These are phyloP conservation scores for Carduelis carduelis DNA, from an alignment of 2,797 vertebrate genomes.

Conservation along the genomic window DNA sequence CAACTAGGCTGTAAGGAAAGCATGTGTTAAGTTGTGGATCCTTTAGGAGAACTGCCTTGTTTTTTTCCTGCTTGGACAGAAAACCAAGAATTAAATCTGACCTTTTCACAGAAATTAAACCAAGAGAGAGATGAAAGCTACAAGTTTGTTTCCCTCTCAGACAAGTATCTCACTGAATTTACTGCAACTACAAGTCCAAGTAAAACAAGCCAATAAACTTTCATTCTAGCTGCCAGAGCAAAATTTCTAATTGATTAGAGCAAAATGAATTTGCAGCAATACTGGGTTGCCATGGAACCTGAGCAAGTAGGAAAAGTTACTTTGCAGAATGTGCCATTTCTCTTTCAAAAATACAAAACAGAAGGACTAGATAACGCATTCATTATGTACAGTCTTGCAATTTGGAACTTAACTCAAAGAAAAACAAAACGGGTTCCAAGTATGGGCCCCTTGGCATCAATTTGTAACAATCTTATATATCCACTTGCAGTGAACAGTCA, in stretches of 20 bases:
- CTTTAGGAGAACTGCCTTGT: not conserved
- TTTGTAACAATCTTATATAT: conserved; percentile 44
- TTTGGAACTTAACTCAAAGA: conserved; percentile 50
- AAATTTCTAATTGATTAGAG: conserved; percentile 57
- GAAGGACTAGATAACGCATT: conserved; percentile 66
- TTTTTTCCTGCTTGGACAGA: not conserved
- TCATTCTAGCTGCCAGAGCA: conserved; percentile 51
- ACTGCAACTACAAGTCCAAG: not conserved
- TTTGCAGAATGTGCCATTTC: conserved; percentile 44
- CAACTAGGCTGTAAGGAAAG: not conserved
- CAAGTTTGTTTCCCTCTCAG: not conserved
- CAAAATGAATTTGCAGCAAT: conserved; percentile 29
- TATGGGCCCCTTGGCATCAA: conserved; percentile 54
- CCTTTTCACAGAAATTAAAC: conserved; percentile 30
- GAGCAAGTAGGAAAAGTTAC: conserved; percentile 49
- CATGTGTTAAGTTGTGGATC: not conserved
- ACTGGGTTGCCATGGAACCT: conserved; percentile 57
- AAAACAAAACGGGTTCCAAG: conserved; percentile 51
- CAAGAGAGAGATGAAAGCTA: not conserved
- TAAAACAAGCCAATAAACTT: conserved; percentile 36
- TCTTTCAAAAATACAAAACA: conserved; percentile 60
- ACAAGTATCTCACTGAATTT: not conserved
- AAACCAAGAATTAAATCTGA: conserved; percentile 4
- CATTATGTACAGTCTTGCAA: conserved; percentile 50
- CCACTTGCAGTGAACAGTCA: conserved; percentile 15